These are phyloP conservation scores for Agrilus biguttatus DNA, from an alignment of 2,888 invertebrate species.

Conservation along the genomic window DNA sequence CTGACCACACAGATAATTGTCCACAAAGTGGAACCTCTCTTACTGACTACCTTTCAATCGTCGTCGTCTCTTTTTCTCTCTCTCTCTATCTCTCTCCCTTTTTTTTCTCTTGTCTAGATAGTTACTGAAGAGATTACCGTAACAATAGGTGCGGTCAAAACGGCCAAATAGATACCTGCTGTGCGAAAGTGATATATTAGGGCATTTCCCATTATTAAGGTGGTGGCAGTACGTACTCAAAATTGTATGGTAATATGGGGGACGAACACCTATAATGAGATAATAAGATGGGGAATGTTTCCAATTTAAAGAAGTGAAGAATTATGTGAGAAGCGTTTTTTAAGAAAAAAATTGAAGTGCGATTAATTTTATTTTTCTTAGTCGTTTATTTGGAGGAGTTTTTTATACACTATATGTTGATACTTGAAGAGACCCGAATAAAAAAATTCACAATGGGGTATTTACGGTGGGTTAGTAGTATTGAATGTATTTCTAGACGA, in stretches of 20 bases:
- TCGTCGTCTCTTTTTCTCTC: constrained; percentile 1
- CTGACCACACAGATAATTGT: constrained; percentile 11
- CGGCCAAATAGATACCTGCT: constrained; percentile 8
- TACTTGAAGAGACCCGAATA: no score
- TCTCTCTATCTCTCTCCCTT: not conserved
- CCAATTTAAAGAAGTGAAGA: not conserved
- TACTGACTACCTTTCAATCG: constrained; percentile 1
- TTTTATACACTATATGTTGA: not conserved
- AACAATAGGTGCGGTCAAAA: constrained; percentile 6
- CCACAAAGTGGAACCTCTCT: constrained; percentile 8
- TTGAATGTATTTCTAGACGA: no score
- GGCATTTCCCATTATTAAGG: constrained; percentile 2
- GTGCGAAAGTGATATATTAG: constrained; percentile 8
- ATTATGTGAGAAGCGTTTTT: not conserved
- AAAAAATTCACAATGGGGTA: no score
- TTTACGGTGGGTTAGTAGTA: no score
- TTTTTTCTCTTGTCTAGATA: not conserved
- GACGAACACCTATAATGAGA: not conserved
- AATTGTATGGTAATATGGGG: not conserved
- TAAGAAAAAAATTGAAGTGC: not conserved
- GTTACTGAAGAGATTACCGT: constrained; percentile 5
- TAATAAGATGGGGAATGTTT: constrained; percentile 4
- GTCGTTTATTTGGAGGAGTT: not conserved
- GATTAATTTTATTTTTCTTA: not conserved
- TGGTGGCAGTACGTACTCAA: constrained; percentile 4